phyloP scores from a whole-genome alignment of 2,113 vertebrate genomes.

The Pao palembangensis region DNA sequence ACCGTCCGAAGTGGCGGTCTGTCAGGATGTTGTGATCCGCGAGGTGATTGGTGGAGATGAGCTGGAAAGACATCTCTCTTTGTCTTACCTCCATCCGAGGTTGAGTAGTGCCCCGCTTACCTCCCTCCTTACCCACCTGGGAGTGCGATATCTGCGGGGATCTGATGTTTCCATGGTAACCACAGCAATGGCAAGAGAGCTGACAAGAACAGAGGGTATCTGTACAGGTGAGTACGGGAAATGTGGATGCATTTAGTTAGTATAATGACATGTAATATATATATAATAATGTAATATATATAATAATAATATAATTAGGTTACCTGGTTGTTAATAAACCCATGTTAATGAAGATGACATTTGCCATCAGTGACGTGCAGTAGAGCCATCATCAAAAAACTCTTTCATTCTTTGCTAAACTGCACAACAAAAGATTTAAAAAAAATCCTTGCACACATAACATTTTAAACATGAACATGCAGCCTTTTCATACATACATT shows the following conservation, averaged over 20 bases:
- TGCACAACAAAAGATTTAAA: too few species aligned
- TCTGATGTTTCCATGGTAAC: slow-evolving; percentile 73
- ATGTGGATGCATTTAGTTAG: not conserved
- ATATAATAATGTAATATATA: too few species aligned
- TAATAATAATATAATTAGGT: too few species aligned
- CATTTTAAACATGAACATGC: too few species aligned
- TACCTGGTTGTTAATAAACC: too few species aligned
- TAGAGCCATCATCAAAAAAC: too few species aligned
- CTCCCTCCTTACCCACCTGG: slow-evolving; percentile 72
- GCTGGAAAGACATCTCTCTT: slow-evolving; percentile 70
- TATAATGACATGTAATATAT: too few species aligned
- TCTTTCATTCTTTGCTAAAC: too few species aligned
- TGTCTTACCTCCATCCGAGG: slow-evolving; percentile 75
- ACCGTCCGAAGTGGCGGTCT: slow-evolving; percentile 76
- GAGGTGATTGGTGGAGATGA: slow-evolving; percentile 71
- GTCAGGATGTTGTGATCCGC: slow-evolving; percentile 73
- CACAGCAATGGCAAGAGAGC: slow-evolving; percentile 72
- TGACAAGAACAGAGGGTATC: slow-evolving; percentile 47
- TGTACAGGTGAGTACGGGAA: slow-evolving; percentile 54
- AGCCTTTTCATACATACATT: too few species aligned
- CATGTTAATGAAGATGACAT: too few species aligned
- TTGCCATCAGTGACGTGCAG: too few species aligned
- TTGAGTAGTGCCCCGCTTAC: slow-evolving; percentile 61
- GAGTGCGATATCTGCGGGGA: slow-evolving; percentile 68
- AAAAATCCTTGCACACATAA: too few species aligned